Conservation (phyloP, 2,888 invertebrate genomes). For the Cryptus viduatorius region DNA sequence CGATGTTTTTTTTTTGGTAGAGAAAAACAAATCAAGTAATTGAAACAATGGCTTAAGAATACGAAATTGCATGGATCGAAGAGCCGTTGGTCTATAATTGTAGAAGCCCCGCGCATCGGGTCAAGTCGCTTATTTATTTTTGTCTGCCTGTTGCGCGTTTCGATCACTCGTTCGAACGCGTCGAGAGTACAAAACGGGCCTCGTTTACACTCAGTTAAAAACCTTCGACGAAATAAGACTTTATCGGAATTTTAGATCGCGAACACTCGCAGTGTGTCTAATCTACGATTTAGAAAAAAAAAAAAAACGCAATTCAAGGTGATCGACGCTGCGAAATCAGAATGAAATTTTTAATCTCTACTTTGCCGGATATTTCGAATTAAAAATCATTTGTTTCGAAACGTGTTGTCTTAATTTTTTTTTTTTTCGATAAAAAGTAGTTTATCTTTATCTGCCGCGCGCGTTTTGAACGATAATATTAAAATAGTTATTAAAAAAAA, state of each 20-base stretch:
- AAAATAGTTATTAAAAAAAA: neutral
- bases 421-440: neutral
- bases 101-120: constrained; percentile 25
- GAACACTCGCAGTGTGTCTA: neutral
- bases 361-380: neutral
- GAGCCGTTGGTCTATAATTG: constrained; percentile 58
- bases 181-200: neutral
- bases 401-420: neutral
- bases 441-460: too few species aligned
- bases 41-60: neutral
- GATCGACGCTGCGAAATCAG: neutral
- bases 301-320: neutral
- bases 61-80: neutral
- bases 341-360: neutral
- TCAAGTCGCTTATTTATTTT: constrained; percentile 57
- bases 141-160: constrained; percentile 29
- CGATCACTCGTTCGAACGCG: constrained; percentile 21
- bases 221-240: neutral
- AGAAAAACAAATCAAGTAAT: neutral
- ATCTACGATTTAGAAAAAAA: neutral
- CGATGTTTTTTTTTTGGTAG: neutral
- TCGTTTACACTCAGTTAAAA: neutral
- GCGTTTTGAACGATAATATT: too few species aligned
- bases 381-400: neutral
- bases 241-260: constrained; percentile 3